Conservation (phyloP, 2,797 vertebrate genomes). For the Eupleurogrammus muticus region DNA sequence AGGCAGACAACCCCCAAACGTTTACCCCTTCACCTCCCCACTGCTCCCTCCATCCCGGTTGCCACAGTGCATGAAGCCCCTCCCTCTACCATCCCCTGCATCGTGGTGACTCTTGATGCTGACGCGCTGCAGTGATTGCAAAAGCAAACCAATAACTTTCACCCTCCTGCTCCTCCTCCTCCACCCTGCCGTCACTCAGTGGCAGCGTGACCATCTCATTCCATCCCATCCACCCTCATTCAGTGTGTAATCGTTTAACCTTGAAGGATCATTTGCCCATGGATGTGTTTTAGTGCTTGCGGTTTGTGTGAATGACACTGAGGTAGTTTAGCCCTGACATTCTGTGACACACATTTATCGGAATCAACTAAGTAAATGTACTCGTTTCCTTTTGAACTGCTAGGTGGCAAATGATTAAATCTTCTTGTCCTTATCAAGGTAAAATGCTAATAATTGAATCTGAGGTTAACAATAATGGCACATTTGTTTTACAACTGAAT, state of each 20-base stretch:
- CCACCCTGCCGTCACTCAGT: constrained; percentile 27
- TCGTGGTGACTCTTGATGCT: constrained; percentile 72
- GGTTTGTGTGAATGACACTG: constrained; percentile 35
- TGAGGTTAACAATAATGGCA: constrained; percentile 34
- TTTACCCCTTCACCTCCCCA: constrained; percentile 43
- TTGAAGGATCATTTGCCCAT: constrained; percentile 59
- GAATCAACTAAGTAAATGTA: constrained; percentile 45
- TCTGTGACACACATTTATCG: constrained; percentile 1
- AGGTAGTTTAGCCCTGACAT: constrained; percentile 23
- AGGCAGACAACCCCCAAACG: constrained; percentile 49
- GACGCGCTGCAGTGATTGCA: constrained; percentile 84
- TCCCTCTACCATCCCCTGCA: constrained; percentile 57
- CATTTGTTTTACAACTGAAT: constrained; percentile 32
- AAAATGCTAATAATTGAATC: constrained; percentile 40
- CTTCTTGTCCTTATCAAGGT: constrained; percentile 63
- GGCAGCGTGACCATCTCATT: constrained; percentile 64
- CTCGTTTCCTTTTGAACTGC: constrained; percentile 63
- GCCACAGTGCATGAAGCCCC: constrained; percentile 78
- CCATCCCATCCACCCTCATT: constrained; percentile 65
- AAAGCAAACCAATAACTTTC: constrained; percentile 76
- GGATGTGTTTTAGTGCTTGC: constrained; percentile 36
- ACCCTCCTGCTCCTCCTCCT: constrained; percentile 11
- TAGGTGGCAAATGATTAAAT: constrained; percentile 70
- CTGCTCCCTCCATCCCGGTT: constrained; percentile 52
- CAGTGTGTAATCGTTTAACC: constrained; percentile 68